Conservation (phyloP, 1,140 invertebrate species). For the Drosophila triauraria region DNA sequence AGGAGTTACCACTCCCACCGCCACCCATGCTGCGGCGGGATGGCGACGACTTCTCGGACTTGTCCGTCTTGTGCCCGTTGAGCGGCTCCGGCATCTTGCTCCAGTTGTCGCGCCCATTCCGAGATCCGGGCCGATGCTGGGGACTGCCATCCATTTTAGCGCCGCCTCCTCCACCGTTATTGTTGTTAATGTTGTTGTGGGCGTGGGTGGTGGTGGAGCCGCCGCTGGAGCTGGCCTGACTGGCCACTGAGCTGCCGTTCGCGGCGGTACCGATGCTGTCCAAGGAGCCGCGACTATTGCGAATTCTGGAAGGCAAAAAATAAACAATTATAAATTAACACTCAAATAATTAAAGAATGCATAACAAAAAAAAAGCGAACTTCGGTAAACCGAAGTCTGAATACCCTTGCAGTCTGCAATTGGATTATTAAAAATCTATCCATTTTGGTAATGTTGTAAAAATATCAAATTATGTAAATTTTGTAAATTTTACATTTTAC, state of each 20-base stretch:
- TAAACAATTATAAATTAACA: neutral
- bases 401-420: too few species aligned
- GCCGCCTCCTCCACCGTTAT: slow-evolving; percentile 49
- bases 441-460: too few species aligned
- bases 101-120: slow-evolving; percentile 84
- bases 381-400: too few species aligned
- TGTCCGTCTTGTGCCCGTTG: slow-evolving; percentile 78
- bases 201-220: slow-evolving; percentile 59
- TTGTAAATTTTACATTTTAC: too few species aligned
- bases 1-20: slow-evolving; percentile 84
- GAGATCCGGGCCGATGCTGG: slow-evolving; percentile 75
- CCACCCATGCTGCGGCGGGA: slow-evolving; percentile 75
- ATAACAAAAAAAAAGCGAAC: too few species aligned
- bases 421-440: too few species aligned
- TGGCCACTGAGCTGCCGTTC: slow-evolving; percentile 74
- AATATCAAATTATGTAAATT: too few species aligned
- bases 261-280: slow-evolving; percentile 83
- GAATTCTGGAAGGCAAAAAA: slow-evolving; percentile 59
- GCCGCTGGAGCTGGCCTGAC: slow-evolving; percentile 81
- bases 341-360: slow-evolving; percentile 2
- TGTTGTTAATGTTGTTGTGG: slow-evolving; percentile 65
- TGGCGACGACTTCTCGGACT: slow-evolving; percentile 79
- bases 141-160: slow-evolving; percentile 73
- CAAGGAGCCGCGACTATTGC: slow-evolving; percentile 82
- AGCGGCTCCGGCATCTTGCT: slow-evolving; percentile 81